phyloP scores from a whole-genome alignment of 2,888 invertebrate genomes.

The Erannis defoliaria region DNA sequence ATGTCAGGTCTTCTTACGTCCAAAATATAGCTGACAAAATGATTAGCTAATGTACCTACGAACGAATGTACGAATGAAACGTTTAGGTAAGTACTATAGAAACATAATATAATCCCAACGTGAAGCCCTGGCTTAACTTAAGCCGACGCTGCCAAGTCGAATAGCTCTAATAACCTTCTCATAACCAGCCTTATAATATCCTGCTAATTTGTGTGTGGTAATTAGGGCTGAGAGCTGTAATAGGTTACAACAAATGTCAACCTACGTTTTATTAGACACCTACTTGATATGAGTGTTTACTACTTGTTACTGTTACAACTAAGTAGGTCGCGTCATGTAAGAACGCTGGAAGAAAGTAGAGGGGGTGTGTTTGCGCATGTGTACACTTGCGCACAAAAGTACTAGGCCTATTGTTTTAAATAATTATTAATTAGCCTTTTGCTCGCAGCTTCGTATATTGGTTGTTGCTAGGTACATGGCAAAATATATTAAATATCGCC shows the following conservation, averaged over 20 bases:
- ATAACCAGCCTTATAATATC: constrained; percentile 6
- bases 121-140: neutral
- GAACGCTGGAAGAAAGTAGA: too few species aligned
- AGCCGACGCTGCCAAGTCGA: constrained; percentile 1
- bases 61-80: neutral
- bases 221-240: neutral
- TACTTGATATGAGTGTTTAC: neutral
- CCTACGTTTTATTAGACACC: neutral
- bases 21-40: neutral
- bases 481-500: too few species aligned
- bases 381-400: too few species aligned
- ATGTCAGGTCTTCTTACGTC: too few species aligned
- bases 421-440: too few species aligned
- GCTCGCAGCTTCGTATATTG: too few species aligned
- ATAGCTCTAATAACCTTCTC: constrained; percentile 4
- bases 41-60: neutral
- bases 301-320: too few species aligned
- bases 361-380: too few species aligned
- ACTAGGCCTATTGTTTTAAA: too few species aligned
- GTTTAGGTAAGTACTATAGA: neutral
- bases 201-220: constrained; percentile 5
- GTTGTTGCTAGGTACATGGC: too few species aligned
- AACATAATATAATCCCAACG: neutral
- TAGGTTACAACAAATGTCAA: neutral
- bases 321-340: too few species aligned